Evolutionary conservation across 2,888 invertebrate species (phyloP).

Genomic region (Vanessa cardui): DNA sequence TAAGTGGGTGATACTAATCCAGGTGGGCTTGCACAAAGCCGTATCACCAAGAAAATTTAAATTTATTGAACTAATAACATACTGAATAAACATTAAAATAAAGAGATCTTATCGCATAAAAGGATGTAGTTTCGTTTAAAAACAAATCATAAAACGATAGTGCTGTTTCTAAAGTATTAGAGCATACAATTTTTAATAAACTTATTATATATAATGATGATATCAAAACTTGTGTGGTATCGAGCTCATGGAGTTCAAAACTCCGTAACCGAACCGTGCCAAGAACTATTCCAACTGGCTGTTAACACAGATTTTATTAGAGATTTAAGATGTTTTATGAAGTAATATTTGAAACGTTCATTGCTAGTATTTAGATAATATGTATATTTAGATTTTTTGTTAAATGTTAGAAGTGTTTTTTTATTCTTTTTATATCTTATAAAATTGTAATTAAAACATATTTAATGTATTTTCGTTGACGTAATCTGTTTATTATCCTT

Average conservation of each 20-base stretch:
- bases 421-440: neutral
- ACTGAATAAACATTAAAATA: no score
- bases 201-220: conserved; percentile 7
- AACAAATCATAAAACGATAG: neutral
- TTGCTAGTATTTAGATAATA: no score
- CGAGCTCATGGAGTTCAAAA: conserved; percentile 23
- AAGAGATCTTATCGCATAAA: no score
- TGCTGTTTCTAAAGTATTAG: neutral
- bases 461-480: no score
- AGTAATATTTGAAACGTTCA: neutral
- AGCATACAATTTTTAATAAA: neutral
- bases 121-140: neutral
- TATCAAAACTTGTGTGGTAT: conserved; percentile 21
- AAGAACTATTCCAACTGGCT: conserved; percentile 17
- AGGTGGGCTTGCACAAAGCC: no score
- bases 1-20: no score
- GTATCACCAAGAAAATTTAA: no score
- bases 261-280: conserved; percentile 18
- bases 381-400: no score
- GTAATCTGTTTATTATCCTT: no score
- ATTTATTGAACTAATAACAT: no score
- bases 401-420: neutral
- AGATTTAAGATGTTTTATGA: conserved; percentile 1
- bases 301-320: conserved; percentile 18
- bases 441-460: no score